Percentiles rank a stretch among this genome's conserved stretches.
Conservation (phyloP, 2,797 vertebrate genomes). For the Echeneis naucrates region DNA sequence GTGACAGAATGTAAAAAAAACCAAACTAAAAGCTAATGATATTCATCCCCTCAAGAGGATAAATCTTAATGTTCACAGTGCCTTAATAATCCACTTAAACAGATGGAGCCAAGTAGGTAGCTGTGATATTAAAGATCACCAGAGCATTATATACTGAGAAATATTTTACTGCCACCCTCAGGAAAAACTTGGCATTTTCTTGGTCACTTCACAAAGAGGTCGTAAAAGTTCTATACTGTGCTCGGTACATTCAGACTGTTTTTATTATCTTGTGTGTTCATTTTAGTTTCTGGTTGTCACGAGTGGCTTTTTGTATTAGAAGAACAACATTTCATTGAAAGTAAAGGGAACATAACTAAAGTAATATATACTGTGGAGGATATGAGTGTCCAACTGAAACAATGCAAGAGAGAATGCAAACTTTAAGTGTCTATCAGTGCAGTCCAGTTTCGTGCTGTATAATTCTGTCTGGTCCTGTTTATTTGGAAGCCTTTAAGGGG, state of each 20-base stretch:
- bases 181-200: not conserved
- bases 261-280: not conserved
- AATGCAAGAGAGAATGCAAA: too few relatives aligned
- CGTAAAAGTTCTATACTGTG: accelerated
- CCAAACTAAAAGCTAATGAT: not conserved
- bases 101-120: not conserved
- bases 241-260: not conserved
- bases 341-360: too few relatives aligned
- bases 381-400: too few relatives aligned
- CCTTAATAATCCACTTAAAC: too few relatives aligned
- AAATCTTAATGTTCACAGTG: not conserved
- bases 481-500: not conserved
- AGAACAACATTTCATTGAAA: not conserved
- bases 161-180: not conserved
- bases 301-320: not conserved
- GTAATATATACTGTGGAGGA: not conserved
- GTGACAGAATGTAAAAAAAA: not conserved
- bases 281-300: constrained; percentile 23
- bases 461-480: not conserved
- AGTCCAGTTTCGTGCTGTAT: not conserved
- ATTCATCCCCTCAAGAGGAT: not conserved
- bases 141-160: not conserved
- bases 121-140: not conserved
- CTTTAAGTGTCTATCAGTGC: too few relatives aligned
- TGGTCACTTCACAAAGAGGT: not conserved